Evolutionary conservation across 2,888 invertebrate species (phyloP).

Genomic region (Parasteatoda lunata): DNA sequence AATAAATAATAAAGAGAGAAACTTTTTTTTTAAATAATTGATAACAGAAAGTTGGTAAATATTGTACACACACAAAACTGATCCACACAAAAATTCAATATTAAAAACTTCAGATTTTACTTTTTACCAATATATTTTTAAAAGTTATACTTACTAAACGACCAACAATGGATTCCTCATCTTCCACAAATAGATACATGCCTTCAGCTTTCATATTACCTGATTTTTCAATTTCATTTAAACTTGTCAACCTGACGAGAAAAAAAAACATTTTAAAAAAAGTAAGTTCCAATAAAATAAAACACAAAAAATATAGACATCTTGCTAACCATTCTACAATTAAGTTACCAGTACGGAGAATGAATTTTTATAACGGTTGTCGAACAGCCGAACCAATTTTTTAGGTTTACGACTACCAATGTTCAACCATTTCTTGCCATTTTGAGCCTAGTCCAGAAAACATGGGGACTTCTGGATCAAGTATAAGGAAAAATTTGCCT

Average conservation of each 20-base stretch:
- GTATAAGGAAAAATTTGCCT: too few relatives aligned
- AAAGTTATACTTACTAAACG: conserved; percentile 77
- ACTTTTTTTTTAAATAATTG: too few relatives aligned
- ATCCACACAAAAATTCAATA: too few relatives aligned
- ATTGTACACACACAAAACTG: too few relatives aligned
- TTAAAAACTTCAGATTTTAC: too few relatives aligned
- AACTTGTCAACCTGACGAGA: not conserved
- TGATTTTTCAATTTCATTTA: not conserved
- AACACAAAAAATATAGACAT: not conserved
- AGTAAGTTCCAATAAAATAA: not conserved
- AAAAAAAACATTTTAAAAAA: not conserved
- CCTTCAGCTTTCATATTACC: not conserved
- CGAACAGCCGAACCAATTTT: not conserved
- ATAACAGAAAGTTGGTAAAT: too few relatives aligned
- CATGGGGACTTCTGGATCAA: too few relatives aligned
- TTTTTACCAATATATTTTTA: too few relatives aligned
- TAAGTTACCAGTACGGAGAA: not conserved
- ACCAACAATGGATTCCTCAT: conserved; percentile 78
- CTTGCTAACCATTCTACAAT: not conserved
- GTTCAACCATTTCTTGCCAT: too few relatives aligned
- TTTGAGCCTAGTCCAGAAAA: too few relatives aligned
- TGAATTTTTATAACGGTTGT: not conserved
- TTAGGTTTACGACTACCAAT: not conserved
- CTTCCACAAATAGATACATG: conserved; percentile 72
- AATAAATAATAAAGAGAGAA: too few relatives aligned